These are phyloP conservation scores for Chalcis sispes DNA, from an alignment of 2,888 invertebrate genomes.

Conservation along the genomic window DNA sequence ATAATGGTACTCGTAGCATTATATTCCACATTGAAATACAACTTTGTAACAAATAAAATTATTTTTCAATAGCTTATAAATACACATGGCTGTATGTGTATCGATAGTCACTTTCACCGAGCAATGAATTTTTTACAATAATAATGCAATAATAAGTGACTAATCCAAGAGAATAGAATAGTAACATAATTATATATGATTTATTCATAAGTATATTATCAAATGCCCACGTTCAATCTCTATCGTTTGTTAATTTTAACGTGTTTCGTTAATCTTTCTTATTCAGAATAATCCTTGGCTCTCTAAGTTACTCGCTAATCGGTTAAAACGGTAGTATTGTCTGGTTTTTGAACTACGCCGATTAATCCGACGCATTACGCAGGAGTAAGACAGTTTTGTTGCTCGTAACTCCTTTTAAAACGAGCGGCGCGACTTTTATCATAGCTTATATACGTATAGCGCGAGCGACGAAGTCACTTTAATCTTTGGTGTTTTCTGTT, in stretches of 20 bases:
- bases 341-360: slow-evolving; percentile 65
- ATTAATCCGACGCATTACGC: slow-evolving; percentile 44
- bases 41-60: slow-evolving; percentile 4
- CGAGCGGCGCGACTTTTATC: slow-evolving; percentile 6
- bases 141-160: neutral
- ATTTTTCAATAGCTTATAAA: slow-evolving; percentile 8
- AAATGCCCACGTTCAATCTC: slow-evolving; percentile 29
- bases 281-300: slow-evolving; percentile 49
- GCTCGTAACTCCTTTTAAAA: slow-evolving; percentile 1
- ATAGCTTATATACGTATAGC: slow-evolving; percentile 42
- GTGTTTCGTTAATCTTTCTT: slow-evolving; percentile 22
- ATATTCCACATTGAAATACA: neutral
- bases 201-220: neutral
- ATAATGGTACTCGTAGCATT: no score
- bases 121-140: neutral
- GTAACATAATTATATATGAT: slow-evolving; percentile 23
- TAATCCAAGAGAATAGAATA: neutral
- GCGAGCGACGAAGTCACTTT: slow-evolving; percentile 42
- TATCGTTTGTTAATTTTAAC: neutral
- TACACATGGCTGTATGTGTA: slow-evolving; percentile 38
- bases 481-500: slow-evolving; percentile 31
- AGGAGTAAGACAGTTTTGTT: slow-evolving; percentile 37
- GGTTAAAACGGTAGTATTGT: slow-evolving; percentile 61
- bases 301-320: slow-evolving; percentile 45
- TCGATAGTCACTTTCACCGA: neutral